Evolutionary conservation across 2,113 vertebrate species (phyloP).

Genomic region (Engraulis encrasicolus): DNA sequence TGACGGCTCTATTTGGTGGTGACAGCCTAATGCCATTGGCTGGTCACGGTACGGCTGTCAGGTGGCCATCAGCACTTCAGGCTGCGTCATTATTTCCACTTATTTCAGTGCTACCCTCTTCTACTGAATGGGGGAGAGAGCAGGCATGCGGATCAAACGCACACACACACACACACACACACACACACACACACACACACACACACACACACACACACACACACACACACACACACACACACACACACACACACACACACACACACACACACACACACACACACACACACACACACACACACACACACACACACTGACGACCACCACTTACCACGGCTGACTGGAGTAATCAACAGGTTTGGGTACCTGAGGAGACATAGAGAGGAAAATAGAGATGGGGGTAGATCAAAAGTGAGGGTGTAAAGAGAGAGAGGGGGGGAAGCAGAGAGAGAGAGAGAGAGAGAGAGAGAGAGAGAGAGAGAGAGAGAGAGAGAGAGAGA

Average conservation of each 20-base stretch:
- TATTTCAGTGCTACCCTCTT: background rate
- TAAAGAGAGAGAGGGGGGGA: background rate
- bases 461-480: background rate
- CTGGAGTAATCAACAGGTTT: constrained; percentile 94
- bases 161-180: no score
- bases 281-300: no score
- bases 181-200: no score
- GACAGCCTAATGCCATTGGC: background rate
- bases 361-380: constrained; percentile 79
- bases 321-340: constrained; percentile 85
- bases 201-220: no score
- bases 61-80: background rate
- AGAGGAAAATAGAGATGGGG: background rate
- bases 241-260: no score
- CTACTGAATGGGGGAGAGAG: background rate
- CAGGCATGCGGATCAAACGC: background rate
- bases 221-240: no score
- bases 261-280: no score
- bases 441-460: background rate
- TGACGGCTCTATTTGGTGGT: background rate
- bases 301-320: no score
- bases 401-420: background rate
- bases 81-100: background rate
- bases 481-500: background rate
- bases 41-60: background rate